Conservation (phyloP, 2,888 invertebrate species). For the Itoplectis maculator region DNA sequence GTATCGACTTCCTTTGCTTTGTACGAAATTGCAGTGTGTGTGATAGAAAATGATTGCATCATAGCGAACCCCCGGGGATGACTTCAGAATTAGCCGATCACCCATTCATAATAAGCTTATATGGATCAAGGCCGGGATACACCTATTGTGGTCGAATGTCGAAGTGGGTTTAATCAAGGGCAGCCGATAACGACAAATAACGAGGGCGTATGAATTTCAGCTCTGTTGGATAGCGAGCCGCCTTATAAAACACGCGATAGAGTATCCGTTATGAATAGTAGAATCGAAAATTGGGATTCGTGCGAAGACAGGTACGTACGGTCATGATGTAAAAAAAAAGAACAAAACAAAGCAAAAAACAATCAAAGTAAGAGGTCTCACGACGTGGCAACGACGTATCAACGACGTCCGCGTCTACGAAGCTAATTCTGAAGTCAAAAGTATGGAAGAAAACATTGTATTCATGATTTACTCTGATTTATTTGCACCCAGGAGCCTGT, state of each 20-base stretch:
- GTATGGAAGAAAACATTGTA: background rate
- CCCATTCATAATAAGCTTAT: conserved; percentile 29
- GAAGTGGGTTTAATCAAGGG: conserved; percentile 47
- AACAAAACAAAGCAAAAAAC: conserved; percentile 34
- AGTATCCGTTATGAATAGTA: conserved; percentile 80
- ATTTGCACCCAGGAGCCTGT: conserved; percentile 87
- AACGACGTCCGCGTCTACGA: conserved; percentile 49
- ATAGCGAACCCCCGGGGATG: conserved; percentile 54
- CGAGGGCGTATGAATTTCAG: conserved; percentile 78
- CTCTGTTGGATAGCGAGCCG: conserved; percentile 82
- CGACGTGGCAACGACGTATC: conserved; percentile 37
- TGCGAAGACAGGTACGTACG: conserved; percentile 81
- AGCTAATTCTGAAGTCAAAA: conserved; percentile 72
- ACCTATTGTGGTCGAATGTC: conserved; percentile 54
- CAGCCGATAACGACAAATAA: conserved; percentile 57
- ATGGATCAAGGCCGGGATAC: conserved; percentile 45
- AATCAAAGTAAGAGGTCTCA: conserved; percentile 38
- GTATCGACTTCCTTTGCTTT: conserved; percentile 25
- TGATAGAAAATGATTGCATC: conserved; percentile 34
- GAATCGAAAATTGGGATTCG: conserved; percentile 80
- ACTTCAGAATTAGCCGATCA: conserved; percentile 77
- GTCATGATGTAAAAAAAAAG: conserved; percentile 31
- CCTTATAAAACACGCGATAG: conserved; percentile 81
- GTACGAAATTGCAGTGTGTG: conserved; percentile 18
- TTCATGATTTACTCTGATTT: conserved; percentile 79